Evolutionary conservation across 2,797 vertebrate genomes (phyloP).

Genomic region (Leuciscus waleckii): DNA sequence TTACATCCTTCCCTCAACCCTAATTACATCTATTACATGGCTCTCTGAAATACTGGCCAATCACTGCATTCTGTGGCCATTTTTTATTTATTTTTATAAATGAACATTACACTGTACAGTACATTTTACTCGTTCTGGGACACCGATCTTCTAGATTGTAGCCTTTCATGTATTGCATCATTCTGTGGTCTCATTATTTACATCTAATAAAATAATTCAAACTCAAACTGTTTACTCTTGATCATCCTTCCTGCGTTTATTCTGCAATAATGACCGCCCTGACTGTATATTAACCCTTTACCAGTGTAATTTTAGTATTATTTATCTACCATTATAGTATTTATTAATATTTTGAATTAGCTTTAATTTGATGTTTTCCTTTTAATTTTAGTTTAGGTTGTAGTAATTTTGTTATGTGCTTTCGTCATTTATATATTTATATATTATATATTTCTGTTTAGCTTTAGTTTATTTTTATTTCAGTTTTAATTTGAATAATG

Average conservation of each 20-base stretch:
- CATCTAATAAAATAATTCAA: neutral
- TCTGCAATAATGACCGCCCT: neutral
- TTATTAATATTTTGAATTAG: neutral
- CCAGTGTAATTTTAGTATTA: neutral
- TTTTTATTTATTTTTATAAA: neutral
- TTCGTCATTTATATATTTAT: neutral
- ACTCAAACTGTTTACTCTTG: neutral
- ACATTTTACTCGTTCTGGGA: neutral
- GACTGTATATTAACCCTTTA: neutral
- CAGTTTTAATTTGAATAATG: neutral
- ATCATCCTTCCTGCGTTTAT: neutral
- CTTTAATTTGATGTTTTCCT: neutral
- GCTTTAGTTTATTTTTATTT: neutral
- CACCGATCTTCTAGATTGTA: neutral
- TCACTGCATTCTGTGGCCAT: neutral
- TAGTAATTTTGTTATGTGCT: neutral
- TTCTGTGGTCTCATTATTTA: neutral
- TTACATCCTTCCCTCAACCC: constrained; percentile 1
- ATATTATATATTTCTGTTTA: too few relatives aligned
- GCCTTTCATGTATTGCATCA: neutral
- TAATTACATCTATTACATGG: constrained; percentile 7
- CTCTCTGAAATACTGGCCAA: neutral
- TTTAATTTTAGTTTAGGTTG: neutral
- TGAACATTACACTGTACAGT: neutral
- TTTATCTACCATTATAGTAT: neutral